A percentile compares a stretch with the other conserved stretches of the same genome.
Evolutionary conservation across 1,140 invertebrate genomes (phyloP).

Genomic region (Probaryconus sp.): DNA sequence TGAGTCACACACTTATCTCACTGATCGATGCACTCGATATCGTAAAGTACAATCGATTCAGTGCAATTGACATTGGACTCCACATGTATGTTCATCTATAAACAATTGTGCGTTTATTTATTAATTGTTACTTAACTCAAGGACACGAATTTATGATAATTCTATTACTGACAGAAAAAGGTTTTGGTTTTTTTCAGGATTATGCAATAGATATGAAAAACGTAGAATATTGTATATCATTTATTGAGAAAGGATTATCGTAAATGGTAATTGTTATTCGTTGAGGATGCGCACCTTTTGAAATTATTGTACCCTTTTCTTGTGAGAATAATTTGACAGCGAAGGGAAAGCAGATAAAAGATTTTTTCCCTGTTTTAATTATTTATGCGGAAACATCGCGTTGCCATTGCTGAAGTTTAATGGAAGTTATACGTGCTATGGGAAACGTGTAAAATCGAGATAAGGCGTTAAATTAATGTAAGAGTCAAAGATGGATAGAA

Average conservation of each 20-base stretch:
- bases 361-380: conserved; percentile 35
- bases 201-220: no score
- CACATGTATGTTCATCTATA: conserved; percentile 40
- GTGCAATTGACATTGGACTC: conserved; percentile 46
- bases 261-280: conserved; percentile 57
- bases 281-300: conserved; percentile 31
- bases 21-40: conserved; percentile 57
- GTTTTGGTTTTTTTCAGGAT: no score
- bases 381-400: conserved; percentile 11
- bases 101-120: conserved; percentile 37
- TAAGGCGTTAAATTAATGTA: no score
- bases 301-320: conserved; percentile 42
- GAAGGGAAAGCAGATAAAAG: conserved; percentile 25
- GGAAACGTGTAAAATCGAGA: neutral
- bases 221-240: no score
- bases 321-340: conserved; percentile 47
- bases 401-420: conserved; percentile 19
- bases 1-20: conserved; percentile 58
- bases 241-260: conserved; percentile 45
- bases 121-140: conserved; percentile 46
- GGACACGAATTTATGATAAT: conserved; percentile 31
- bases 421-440: conserved; percentile 35
- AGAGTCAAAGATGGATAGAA: neutral
- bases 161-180: no score
- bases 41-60: conserved; percentile 30